These are phyloP conservation scores for Drosophila hamatofila DNA, from an alignment of 2,888 invertebrate genomes.

Conservation along the genomic window DNA sequence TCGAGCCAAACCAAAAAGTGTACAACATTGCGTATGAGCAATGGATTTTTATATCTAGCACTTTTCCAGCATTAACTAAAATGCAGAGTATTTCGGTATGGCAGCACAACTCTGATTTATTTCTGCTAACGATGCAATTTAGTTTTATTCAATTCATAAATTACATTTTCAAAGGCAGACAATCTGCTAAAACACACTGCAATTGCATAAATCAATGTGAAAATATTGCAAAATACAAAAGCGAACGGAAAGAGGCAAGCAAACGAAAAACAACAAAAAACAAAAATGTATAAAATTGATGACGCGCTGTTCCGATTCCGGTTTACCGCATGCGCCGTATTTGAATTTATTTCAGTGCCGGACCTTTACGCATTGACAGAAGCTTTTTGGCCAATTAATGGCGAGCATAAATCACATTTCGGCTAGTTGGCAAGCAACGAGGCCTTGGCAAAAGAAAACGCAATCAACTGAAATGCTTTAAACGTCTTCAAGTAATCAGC, in stretches of 20 bases:
- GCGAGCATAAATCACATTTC: conserved; percentile 51
- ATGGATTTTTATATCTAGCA: not conserved
- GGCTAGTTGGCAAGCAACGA: conserved; percentile 18
- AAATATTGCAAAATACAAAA: conserved; percentile 27
- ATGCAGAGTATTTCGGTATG: not conserved
- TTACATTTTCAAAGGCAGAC: conserved; percentile 25
- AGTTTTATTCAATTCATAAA: conserved; percentile 36
- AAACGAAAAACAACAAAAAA: not conserved
- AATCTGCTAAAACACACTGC: conserved; percentile 21
- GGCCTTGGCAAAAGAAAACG: not conserved
- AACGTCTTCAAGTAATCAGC: not conserved
- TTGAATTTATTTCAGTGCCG: conserved; percentile 28
- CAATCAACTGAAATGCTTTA: conserved; percentile 5
- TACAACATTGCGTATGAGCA: not conserved
- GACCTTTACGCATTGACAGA: conserved; percentile 28
- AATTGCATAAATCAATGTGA: conserved; percentile 54
- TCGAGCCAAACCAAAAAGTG: not conserved
- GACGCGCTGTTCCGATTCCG: conserved; percentile 57
- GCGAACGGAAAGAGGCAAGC: not conserved
- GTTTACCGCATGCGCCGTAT: conserved; percentile 31
- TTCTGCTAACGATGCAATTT: conserved; percentile 27
- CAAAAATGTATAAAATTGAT: conserved; percentile 12
- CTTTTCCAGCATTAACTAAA: no score
- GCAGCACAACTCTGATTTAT: not conserved
- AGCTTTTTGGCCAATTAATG: conserved; percentile 46